These are phyloP conservation scores for Lipophrys pholis DNA, from an alignment of 2,113 vertebrate species.

Conservation along the genomic window DNA sequence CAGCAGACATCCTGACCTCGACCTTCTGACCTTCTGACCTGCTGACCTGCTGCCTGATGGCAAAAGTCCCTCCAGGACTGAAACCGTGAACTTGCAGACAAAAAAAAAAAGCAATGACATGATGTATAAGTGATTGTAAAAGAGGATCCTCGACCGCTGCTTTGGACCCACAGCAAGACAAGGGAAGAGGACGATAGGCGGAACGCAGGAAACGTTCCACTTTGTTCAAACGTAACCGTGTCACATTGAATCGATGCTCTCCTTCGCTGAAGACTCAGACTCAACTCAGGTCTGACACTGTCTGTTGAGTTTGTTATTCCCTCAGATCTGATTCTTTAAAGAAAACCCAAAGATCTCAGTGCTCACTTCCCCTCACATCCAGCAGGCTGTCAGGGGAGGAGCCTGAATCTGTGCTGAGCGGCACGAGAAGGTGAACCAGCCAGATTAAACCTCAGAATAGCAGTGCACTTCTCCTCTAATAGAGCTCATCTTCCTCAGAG, in stretches of 20 bases:
- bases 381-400: constrained; percentile 30
- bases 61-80: constrained; percentile 19
- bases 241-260: background rate
- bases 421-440: constrained; percentile 63
- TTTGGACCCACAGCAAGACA: too few species aligned
- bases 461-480: constrained; percentile 68
- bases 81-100: constrained; percentile 1
- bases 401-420: constrained; percentile 57
- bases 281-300: background rate
- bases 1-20: constrained; percentile 35
- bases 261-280: background rate
- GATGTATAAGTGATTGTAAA: background rate
- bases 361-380: constrained; percentile 1
- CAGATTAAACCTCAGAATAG: constrained; percentile 78
- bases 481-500: constrained; percentile 73
- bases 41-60: constrained; percentile 25
- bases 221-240: constrained; percentile 1
- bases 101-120: background rate
- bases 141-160: too few species aligned
- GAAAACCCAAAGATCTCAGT: background rate
- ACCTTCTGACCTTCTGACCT: constrained; percentile 42
- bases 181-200: too few species aligned
- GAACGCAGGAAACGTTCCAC: background rate
- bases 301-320: background rate
- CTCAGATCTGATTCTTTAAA: background rate